phyloP scores from a whole-genome alignment of 2,888 invertebrate species.

The Perdita meconis region DNA sequence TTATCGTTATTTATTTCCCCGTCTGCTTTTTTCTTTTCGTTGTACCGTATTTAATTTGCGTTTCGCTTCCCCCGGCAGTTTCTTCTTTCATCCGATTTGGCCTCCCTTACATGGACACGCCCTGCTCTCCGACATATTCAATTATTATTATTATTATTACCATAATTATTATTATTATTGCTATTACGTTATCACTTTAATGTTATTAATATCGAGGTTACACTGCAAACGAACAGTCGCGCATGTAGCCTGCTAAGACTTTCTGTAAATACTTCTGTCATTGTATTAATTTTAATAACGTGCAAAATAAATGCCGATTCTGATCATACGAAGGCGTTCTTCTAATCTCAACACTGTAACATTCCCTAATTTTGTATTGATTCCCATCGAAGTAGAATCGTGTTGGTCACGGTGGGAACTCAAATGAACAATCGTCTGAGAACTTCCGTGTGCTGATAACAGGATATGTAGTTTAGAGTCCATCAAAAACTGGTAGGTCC shows the following conservation, averaged over 20 bases:
- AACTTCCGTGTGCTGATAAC: too few relatives aligned
- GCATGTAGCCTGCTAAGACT: conserved; percentile 64
- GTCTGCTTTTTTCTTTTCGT: conserved; percentile 21
- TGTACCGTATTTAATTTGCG: conserved; percentile 47
- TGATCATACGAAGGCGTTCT: conserved; percentile 36
- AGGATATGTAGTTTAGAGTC: neutral
- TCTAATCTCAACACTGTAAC: neutral
- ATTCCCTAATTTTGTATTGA: too few relatives aligned
- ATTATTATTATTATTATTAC: conserved; percentile 59
- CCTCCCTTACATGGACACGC: conserved; percentile 41
- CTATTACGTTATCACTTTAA: conserved; percentile 52
- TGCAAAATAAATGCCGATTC: conserved; percentile 78
- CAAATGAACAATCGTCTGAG: too few relatives aligned
- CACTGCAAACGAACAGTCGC: conserved; percentile 51
- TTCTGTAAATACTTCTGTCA: conserved; percentile 79
- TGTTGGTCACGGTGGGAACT: neutral
- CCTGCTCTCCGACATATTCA: conserved; percentile 57
- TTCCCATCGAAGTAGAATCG: neutral
- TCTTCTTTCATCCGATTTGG: conserved; percentile 17
- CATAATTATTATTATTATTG: conserved; percentile 51
- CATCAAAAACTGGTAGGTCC: neutral
- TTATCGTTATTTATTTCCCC: conserved; percentile 65
- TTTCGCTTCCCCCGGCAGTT: conserved; percentile 31
- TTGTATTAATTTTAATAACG: conserved; percentile 82
- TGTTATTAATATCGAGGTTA: conserved; percentile 64